Percentiles rank a stretch among this genome's conserved stretches.
Evolutionary conservation across 2,888 invertebrate species (phyloP).

Genomic region (Chironomus tentans): DNA sequence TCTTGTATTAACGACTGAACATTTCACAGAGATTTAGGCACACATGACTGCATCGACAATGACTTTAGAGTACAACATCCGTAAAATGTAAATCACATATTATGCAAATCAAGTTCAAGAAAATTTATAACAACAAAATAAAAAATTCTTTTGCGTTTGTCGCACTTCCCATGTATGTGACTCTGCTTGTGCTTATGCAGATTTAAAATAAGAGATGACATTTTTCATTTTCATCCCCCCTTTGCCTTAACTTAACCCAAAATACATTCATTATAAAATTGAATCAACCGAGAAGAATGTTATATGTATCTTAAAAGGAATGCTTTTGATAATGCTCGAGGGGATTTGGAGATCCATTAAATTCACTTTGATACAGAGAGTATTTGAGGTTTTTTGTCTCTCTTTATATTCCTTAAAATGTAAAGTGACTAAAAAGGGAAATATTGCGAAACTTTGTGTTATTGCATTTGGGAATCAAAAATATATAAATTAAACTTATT

Average conservation of each 20-base stretch:
- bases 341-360: constrained; percentile 12
- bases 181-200: neutral
- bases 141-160: neutral
- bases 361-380: constrained; percentile 9
- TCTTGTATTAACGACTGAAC: neutral
- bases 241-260: neutral
- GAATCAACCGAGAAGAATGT: constrained; percentile 2
- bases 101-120: constrained; percentile 25
- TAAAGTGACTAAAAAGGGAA: neutral
- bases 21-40: neutral
- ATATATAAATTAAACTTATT: too few species aligned
- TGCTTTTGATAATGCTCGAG: neutral
- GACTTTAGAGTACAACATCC: neutral
- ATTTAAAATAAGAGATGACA: neutral
- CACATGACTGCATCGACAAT: constrained; percentile 20
- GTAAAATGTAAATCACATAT: constrained; percentile 23
- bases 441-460: too few species aligned
- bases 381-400: neutral
- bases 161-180: neutral
- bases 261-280: constrained; percentile 15
- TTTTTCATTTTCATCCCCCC: neutral
- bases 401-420: neutral
- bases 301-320: neutral
- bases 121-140: neutral
- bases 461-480: too few species aligned